Percentiles rank a stretch among this genome's conserved stretches.
phyloP scores from a whole-genome alignment of 2,888 invertebrate species.

The Scaptomyza reducta region DNA sequence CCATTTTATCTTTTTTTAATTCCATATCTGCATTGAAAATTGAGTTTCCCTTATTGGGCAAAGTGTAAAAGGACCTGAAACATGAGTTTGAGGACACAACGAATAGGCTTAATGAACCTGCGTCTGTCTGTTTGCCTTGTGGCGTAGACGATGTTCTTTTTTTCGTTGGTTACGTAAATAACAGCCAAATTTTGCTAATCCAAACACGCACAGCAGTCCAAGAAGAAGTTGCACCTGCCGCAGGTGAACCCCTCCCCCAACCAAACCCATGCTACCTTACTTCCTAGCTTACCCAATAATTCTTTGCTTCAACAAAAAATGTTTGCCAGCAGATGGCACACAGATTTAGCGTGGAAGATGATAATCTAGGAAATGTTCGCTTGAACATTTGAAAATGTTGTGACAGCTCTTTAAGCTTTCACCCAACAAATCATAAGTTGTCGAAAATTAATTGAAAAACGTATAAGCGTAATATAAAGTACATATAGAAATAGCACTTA shows the following conservation, averaged over 20 bases:
- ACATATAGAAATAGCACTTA: slow-evolving; percentile 30
- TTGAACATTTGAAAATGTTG: slow-evolving; percentile 29
- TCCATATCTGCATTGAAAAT: no score
- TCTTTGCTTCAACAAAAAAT: no score
- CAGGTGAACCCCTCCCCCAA: slow-evolving; percentile 23
- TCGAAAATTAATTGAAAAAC: slow-evolving; percentile 31
- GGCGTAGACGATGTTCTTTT: not conserved
- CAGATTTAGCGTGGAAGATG: not conserved
- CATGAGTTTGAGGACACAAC: slow-evolving; percentile 1
- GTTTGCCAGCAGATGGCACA: not conserved
- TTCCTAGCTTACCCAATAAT: not conserved
- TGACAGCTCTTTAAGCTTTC: slow-evolving; percentile 11
- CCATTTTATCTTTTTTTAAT: no score
- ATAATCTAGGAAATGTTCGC: not conserved
- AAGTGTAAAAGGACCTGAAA: not conserved
- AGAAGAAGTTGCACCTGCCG: slow-evolving; percentile 54
- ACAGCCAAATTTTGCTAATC: slow-evolving; percentile 57
- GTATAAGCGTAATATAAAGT: not conserved
- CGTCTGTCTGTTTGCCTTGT: slow-evolving; percentile 3
- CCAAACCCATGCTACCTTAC: no score
- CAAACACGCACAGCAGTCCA: slow-evolving; percentile 64
- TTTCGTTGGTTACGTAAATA: slow-evolving; percentile 33
- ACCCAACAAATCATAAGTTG: slow-evolving; percentile 14
- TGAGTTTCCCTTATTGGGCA: no score
- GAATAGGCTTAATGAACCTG: slow-evolving; percentile 35